These are phyloP conservation scores for Dermolepida albohirtum DNA, from an alignment of 2,888 invertebrate genomes.

Conservation along the genomic window DNA sequence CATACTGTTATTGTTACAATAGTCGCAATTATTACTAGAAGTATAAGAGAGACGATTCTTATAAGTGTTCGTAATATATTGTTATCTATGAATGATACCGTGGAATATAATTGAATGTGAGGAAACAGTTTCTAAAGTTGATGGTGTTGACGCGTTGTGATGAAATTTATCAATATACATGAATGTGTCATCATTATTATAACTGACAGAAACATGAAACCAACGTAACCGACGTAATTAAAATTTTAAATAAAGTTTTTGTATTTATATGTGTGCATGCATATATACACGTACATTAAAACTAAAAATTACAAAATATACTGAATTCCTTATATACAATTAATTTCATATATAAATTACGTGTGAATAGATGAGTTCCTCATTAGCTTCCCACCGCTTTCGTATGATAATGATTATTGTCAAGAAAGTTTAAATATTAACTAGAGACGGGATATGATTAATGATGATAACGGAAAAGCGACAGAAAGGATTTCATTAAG, in stretches of 20 bases:
- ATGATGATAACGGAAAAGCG: constrained; percentile 4
- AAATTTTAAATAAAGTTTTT: constrained; percentile 22
- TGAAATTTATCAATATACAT: constrained; percentile 30
- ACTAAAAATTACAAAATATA: constrained; percentile 26
- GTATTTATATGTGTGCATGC: constrained; percentile 12
- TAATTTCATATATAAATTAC: constrained; percentile 16
- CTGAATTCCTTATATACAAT: background rate
- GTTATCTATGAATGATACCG: constrained; percentile 14
- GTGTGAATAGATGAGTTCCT: background rate
- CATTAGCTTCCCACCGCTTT: background rate
- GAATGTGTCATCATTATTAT: constrained; percentile 17
- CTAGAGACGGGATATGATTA: constrained; percentile 15
- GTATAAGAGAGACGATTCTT: constrained; percentile 1
- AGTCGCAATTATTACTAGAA: constrained; percentile 5
- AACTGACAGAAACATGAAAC: constrained; percentile 18
- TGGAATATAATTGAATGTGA: constrained; percentile 23
- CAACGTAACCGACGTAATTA: constrained; percentile 12
- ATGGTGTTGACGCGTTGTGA: constrained; percentile 5
- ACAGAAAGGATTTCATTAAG: constrained; percentile 2
- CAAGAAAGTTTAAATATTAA: constrained; percentile 15
- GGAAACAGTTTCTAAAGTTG: constrained; percentile 14
- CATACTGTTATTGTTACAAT: constrained; percentile 4
- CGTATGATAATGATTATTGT: constrained; percentile 9
- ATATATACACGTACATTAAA: constrained; percentile 12
- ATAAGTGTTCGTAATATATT: constrained; percentile 24